Evolutionary conservation across 2,113 vertebrate species (phyloP), one percentile per base, ranked within the genome.

Genomic region (Calidris pygmaea): DNA sequence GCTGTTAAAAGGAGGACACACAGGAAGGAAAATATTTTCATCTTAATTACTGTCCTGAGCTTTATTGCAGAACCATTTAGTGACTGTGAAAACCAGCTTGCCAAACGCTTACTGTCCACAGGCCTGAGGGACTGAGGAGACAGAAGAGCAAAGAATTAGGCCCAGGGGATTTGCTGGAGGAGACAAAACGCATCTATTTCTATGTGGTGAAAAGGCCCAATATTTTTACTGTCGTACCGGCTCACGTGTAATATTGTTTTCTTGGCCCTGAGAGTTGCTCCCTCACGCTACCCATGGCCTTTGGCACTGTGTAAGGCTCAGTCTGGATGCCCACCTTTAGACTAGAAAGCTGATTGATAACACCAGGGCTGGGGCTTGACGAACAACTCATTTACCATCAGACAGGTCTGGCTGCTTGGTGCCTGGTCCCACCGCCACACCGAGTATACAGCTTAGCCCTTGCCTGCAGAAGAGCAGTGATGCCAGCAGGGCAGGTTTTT

Each of bases 341-440:
- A 47, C 32, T 23, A 37, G 41, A 74, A 27, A 58, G 43, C 32
- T 15, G 17, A 50, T n/a, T 50, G 48, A 45, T 27, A 24, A 27
- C 1, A 0, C 14, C 14, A 22, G 32, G 34, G 35, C 14, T 59
- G 52, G 32, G 27, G 22, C 22, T 60, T 30, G 59, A 12, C 0
- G 1, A 85, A 5, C 27, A n/a, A 29, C 50, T 47, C 29, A 32
- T 59, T 58, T 65, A 24, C 50, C 63, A 24, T 17, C 56, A 47
- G 12, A 23, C 1, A 6, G 7, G 10, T 29, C 48, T 39, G 32
- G 34, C 34, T 59, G 34, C 52, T 71, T 24, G 26, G 18, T 52
- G 13, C 29, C 14, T 29, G 35, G 12, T 55, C 55, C 55, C 22
- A 15, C 32, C 1, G 2, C 59, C 30, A 10, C 34, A 8, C 18